Evolutionary conservation across 2,797 vertebrate genomes (phyloP), one percentile per base, ranked within the genome.

Genomic region (Sibirionetta formosa): DNA sequence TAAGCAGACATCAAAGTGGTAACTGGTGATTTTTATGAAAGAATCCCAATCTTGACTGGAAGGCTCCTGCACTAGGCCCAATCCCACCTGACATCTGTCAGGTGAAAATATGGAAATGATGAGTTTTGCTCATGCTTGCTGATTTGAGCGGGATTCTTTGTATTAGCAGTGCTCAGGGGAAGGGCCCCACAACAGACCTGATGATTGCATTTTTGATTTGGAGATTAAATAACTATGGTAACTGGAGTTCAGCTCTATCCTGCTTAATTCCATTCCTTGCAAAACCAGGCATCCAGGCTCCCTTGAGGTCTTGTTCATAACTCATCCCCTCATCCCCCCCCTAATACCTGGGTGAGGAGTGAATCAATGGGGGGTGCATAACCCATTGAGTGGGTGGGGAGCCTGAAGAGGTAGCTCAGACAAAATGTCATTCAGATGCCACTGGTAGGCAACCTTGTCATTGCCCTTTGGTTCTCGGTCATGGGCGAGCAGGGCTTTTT

Each of bases 1-100:
- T 77, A 54, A 94, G 63, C 73, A 75, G 38, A 79, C 70, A 77
- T 79, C 87, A 86, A 46, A 94, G 64, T 38, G 26, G 50, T 22
- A 72, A 15, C 40, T 4, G 4, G 35, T 31, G 53, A 57, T 50
- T 42, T 44, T 54, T 65, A 0, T 66, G 68, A 23, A 44, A 71
- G 38, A 42, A 90, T 85, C 65, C 72, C 51, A 31, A 4, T 29
- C 54, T 61, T 73, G 57, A 53, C 58, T 61, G 44, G 38, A 69
- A 86, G 48, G 44, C 23, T 94, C 36, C 53, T 68, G 57, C 35
- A 26, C 42, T 17, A 35, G 31, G 23, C 50, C 58, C 54, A 66
- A 8, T 65, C 48, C 69, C 42, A 70, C 17, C 63, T 79, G 44
- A 82, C 4, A 0, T 0, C 8, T 29, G 24, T 11, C 70, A 51